phyloP scores from a whole-genome alignment of 2,797 vertebrate genomes.

The Sebastes trivittatus region DNA sequence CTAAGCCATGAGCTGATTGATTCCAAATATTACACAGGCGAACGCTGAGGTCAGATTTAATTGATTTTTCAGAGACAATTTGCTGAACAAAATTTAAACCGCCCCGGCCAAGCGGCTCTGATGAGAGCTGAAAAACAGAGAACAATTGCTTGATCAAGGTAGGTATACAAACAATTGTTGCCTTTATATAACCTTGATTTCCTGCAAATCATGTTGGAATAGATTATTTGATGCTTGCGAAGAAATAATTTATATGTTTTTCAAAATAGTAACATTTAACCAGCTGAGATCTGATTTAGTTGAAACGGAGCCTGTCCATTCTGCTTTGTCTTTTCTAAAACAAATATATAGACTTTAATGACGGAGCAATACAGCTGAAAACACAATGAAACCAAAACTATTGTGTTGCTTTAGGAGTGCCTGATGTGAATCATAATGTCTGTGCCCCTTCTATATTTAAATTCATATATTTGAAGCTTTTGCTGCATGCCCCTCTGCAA shows the following conservation, averaged over 20 bases:
- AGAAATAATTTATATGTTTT: conserved; percentile 10
- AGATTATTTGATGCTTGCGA: not conserved
- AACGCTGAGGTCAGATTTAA: conserved; percentile 63
- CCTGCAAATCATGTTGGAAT: not conserved
- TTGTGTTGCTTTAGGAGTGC: conserved; percentile 58
- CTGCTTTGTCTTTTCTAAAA: not conserved
- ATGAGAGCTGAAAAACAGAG: not conserved
- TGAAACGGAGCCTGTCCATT: not conserved
- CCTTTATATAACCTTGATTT: conserved; percentile 5
- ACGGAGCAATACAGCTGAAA: conserved; percentile 31
- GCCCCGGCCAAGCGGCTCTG: conserved; percentile 12
- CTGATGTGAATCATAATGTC: conserved; percentile 73
- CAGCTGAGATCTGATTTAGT: not conserved
- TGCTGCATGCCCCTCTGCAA: conserved; percentile 70
- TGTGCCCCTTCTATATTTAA: conserved; percentile 79
- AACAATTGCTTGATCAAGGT: conserved; percentile 28
- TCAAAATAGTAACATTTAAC: conserved; percentile 3
- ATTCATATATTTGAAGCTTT: conserved; percentile 77
- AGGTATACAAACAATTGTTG: not conserved
- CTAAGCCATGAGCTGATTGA: conserved; percentile 71
- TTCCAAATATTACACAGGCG: conserved; percentile 72
- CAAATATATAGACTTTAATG: conserved; percentile 30
- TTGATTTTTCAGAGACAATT: conserved; percentile 70
- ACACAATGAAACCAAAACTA: conserved; percentile 32
- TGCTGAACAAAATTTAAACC: conserved; percentile 46